phyloP scores from a whole-genome alignment of 1,140 invertebrate species.

The Agrilus planipennis region DNA sequence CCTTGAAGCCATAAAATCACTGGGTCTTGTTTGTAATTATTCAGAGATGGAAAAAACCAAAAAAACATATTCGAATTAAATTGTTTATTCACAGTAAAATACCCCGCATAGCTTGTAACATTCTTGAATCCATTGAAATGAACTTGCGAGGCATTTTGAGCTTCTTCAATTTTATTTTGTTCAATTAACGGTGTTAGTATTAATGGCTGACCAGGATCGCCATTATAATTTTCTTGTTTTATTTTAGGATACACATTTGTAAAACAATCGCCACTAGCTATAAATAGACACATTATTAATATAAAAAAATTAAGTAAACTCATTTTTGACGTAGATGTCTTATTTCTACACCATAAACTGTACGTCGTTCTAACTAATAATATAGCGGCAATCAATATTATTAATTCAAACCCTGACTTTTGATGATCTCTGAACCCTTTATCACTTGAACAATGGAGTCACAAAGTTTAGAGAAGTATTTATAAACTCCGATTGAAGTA shows the following conservation, averaged over 20 bases:
- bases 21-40: slow-evolving; percentile 38
- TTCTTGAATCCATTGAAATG: slow-evolving; percentile 20
- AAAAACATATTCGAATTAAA: slow-evolving; percentile 62
- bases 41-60: slow-evolving; percentile 62
- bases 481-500: too few relatives aligned
- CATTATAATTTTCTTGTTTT: background rate
- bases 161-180: slow-evolving; percentile 33
- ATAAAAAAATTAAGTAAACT: background rate
- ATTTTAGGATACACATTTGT: background rate
- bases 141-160: slow-evolving; percentile 21
- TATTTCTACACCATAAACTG: too few relatives aligned
- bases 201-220: background rate
- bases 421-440: too few relatives aligned
- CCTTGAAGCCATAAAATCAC: slow-evolving; percentile 67
- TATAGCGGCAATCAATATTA: too few relatives aligned
- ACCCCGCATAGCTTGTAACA: slow-evolving; percentile 44
- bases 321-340: too few relatives aligned
- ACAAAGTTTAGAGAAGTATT: too few relatives aligned
- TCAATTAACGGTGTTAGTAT: slow-evolving; percentile 36
- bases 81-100: slow-evolving; percentile 54
- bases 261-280: background rate
- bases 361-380: too few relatives aligned
- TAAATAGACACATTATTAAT: background rate
- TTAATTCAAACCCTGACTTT: too few relatives aligned
- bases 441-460: too few relatives aligned